phyloP scores from a whole-genome alignment of 2,888 invertebrate species.

The Phyto melanocephala region DNA sequence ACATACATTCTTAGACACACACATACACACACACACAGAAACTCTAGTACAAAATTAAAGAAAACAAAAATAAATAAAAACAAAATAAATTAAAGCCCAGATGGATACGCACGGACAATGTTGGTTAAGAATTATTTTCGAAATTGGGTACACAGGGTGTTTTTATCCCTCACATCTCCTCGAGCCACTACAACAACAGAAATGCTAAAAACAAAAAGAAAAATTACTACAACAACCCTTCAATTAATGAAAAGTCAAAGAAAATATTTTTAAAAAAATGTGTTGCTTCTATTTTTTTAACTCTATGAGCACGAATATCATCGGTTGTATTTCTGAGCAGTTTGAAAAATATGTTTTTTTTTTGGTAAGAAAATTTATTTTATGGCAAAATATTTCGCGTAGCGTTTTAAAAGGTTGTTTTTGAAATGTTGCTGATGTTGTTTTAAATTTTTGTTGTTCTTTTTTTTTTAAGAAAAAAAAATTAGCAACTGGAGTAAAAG shows the following conservation, averaged over 20 bases:
- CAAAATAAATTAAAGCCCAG: constrained; percentile 46
- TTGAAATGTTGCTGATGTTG: neutral
- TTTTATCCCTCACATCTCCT: constrained; percentile 19
- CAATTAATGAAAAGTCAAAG: constrained; percentile 61
- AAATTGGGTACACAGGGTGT: constrained; percentile 43
- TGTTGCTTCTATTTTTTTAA: neutral
- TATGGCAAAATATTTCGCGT: constrained; percentile 39
- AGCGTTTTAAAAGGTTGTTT: constrained; percentile 22
- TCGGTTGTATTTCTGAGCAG: neutral
- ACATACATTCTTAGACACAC: neutral
- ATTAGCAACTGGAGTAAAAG: neutral
- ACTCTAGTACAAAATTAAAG: neutral
- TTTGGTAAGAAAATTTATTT: constrained; percentile 36
- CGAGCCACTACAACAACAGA: neutral
- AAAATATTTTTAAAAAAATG: constrained; percentile 16
- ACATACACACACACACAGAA: neutral
- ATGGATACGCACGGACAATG: constrained; percentile 64
- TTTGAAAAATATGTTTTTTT: neutral
- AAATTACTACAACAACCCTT: constrained; percentile 55
- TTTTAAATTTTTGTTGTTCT: neutral
- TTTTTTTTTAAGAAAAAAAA: neutral
- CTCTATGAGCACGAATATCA: neutral
- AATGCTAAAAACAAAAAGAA: neutral
- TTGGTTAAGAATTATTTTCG: constrained; percentile 34
- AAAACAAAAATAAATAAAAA: constrained; percentile 6